A percentile compares a stretch with the other conserved stretches of the same genome.
Conservation (phyloP, 2,113 vertebrate species). For the Hyaena hyaena region DNA sequence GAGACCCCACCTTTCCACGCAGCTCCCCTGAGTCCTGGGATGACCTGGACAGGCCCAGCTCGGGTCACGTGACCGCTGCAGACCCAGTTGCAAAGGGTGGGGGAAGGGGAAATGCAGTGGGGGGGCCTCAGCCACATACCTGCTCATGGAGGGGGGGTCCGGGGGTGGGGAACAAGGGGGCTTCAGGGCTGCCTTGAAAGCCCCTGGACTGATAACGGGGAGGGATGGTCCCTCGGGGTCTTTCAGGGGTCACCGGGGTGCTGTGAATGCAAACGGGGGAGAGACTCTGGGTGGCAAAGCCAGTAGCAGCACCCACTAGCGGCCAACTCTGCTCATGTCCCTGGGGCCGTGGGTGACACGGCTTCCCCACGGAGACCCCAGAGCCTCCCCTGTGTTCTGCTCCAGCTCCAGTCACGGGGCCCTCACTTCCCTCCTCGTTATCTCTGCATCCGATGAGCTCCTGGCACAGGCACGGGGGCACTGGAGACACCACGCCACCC, state of each 20-base stretch:
- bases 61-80: background rate
- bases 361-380: background rate
- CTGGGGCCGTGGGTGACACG: accelerated
- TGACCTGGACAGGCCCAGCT: too few species aligned
- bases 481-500: slow-evolving; percentile 20
- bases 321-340: accelerated
- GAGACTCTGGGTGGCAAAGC: background rate
- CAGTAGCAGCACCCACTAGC: background rate
- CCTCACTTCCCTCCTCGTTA: background rate
- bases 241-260: background rate
- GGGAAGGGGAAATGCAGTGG: background rate
- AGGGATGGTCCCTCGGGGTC: background rate
- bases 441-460: slow-evolving; percentile 50
- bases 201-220: background rate
- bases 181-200: background rate
- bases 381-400: accelerated
- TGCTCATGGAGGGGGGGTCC: background rate
- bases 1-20: background rate
- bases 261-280: background rate
- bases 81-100: background rate
- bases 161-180: background rate
- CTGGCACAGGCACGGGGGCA: background rate
- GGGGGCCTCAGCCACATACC: background rate
- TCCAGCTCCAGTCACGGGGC: background rate
- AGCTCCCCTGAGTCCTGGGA: background rate